Conservation (phyloP, 2,797 vertebrate genomes). For the Iguana delicatissima region DNA sequence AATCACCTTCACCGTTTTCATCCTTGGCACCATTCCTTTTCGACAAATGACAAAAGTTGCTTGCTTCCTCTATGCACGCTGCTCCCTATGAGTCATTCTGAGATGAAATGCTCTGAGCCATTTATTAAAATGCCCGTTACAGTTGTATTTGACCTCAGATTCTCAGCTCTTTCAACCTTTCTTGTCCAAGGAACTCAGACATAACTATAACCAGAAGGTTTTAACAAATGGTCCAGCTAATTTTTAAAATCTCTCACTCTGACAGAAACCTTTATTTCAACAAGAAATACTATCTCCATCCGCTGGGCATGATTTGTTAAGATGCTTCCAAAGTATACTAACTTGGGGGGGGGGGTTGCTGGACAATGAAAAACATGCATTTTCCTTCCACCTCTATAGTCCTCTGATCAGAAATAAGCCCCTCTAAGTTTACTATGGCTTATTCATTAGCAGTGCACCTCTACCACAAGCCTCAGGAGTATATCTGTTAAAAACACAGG, state of each 20-base stretch:
- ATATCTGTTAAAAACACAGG: too few relatives aligned
- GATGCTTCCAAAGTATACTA: not conserved
- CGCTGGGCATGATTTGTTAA: not conserved
- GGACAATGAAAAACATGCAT: not conserved
- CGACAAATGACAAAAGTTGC: slow-evolving; percentile 57
- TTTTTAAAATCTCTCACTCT: not conserved
- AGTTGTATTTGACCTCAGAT: slow-evolving; percentile 53
- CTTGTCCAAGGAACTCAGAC: not conserved
- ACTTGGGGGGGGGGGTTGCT: not conserved
- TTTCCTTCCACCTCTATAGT: not conserved
- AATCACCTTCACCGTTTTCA: slow-evolving; percentile 41
- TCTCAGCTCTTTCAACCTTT: slow-evolving; percentile 6
- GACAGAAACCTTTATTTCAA: not conserved
- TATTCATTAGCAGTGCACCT: not conserved
- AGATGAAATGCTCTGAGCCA: not conserved
- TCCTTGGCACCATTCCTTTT: slow-evolving; percentile 51
- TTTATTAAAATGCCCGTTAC: slow-evolving; percentile 29
- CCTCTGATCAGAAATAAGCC: not conserved
- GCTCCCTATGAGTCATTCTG: slow-evolving; percentile 38
- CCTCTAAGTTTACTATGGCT: not conserved
- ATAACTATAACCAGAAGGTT: not conserved
- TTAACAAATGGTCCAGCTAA: not conserved
- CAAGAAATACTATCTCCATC: not conserved
- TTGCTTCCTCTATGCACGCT: slow-evolving; percentile 25
- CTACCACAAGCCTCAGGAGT: too few relatives aligned